Evolutionary conservation across 2,797 vertebrate species (phyloP), one percentile per base, ranked within the genome.

Genomic region (Chaenodraco wilsoni): DNA sequence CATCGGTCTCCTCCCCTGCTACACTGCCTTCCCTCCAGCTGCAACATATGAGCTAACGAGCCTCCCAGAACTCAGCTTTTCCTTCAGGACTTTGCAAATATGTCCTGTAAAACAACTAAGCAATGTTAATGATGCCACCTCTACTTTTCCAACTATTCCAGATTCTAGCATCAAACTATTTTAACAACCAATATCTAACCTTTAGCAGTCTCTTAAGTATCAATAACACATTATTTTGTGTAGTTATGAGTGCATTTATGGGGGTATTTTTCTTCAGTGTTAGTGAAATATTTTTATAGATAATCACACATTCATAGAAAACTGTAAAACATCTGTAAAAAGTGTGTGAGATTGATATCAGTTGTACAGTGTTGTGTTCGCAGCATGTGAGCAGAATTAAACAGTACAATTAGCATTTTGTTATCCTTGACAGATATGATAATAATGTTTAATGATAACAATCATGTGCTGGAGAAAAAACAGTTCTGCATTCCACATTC

Each of bases 401-500:
- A 44, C 50, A 55, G 58, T 64, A 52, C 19, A 40, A 6, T 37
- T 9, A 37, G 7, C 5, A 8, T 61, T 78, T 61, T 46, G 45
- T 65, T 49, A 55, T 61, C 46, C 31, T 60, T 31, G 19, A 52
- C 65, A 62, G 14, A 51, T 23, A 19, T 69, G 6, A 37, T 0
- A 62, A 23, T 62, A 55, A 41, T 45, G 23, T 63, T 50, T 72
- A n/a, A 67, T 69, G 21, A 65, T 68, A 50, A 58, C 64, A 76
- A 73, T 63, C 37, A 45, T 40, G 31, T 68, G 37, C 17, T 4
- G 5, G 15, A 45, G 44, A 54, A 76, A 69, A 13, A 13, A 21
- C 60, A 52, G 8, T 33, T 67, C 44, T 70, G 48, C 54, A 67
- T 80, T 59, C 67, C 8, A 79, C 73, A n/a, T 45, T 70, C 50